Conservation (phyloP, 2,113 vertebrate species). For the Odontophorus gujanensis region DNA sequence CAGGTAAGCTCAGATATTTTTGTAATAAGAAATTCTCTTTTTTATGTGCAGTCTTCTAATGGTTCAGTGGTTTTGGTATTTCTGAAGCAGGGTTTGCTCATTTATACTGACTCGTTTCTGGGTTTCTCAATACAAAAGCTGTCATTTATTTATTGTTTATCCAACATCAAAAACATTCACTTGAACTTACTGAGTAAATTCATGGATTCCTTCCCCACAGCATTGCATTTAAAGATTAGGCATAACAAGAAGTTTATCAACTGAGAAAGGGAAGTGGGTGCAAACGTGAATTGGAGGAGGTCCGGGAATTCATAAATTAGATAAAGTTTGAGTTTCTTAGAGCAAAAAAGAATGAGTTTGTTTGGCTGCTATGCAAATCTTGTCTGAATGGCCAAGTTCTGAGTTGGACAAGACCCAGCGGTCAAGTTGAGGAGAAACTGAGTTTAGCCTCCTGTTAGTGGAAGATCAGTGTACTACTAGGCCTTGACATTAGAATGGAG, state of each 20-base stretch:
- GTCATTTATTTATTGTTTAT: not conserved
- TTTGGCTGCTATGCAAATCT: not conserved
- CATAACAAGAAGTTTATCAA: not conserved
- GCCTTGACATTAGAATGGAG: not conserved
- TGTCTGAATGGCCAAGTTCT: too few species aligned
- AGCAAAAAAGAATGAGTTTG: not conserved
- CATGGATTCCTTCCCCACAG: not conserved
- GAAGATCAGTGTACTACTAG: not conserved
- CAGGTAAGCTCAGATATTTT: not conserved
- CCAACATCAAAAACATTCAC: not conserved
- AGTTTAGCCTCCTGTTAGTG: not conserved
- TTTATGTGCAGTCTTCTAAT: not conserved
- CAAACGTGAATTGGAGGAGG: not conserved
- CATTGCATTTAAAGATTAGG: not conserved
- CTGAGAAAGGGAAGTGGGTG: accelerated
- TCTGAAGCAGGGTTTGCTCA: not conserved
- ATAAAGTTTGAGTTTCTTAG: not conserved
- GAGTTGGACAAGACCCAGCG: not conserved
- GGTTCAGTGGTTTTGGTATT: not conserved
- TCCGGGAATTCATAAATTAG: not conserved
- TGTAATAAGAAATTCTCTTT: not conserved
- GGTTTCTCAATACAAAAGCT: not conserved
- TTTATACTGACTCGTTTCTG: not conserved
- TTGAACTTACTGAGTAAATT: not conserved
- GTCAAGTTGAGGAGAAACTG: not conserved